Evolutionary conservation across 2,113 vertebrate species (phyloP).

Genomic region (Suricata suricatta): DNA sequence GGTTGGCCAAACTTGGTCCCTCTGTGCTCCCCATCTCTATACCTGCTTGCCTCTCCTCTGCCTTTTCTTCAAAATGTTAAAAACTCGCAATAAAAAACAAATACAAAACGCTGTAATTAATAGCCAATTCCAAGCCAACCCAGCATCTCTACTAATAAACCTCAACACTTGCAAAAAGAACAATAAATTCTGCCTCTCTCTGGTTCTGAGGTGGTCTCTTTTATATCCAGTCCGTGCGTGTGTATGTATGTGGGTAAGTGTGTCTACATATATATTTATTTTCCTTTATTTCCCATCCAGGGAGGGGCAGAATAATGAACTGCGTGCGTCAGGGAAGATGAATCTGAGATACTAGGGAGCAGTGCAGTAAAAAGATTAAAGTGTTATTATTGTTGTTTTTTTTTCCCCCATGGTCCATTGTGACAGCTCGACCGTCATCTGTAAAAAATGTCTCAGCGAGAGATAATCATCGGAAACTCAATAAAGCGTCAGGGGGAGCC

Average conservation of each 20-base stretch:
- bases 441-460: slow-evolving; percentile 94
- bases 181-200: slow-evolving; percentile 80
- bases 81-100: slow-evolving; percentile 69
- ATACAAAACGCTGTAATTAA: slow-evolving; percentile 66
- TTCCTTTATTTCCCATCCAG: slow-evolving; percentile 89
- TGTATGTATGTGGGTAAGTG: slow-evolving; percentile 79
- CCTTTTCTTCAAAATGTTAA: slow-evolving; percentile 73
- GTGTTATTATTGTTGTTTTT: slow-evolving; percentile 88
- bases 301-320: slow-evolving; percentile 89
- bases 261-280: slow-evolving; percentile 84
- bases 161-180: slow-evolving; percentile 80
- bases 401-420: slow-evolving; percentile 85
- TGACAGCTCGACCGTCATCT: slow-evolving; percentile 93
- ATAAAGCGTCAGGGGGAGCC: slow-evolving; percentile 98
- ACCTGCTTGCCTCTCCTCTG: slow-evolving; percentile 79
- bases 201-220: slow-evolving; percentile 76
- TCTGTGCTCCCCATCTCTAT: slow-evolving; percentile 60
- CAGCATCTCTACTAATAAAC: slow-evolving; percentile 79
- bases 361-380: slow-evolving; percentile 92
- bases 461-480: slow-evolving; percentile 99
- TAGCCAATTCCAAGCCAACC: slow-evolving; percentile 60
- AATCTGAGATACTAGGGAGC: slow-evolving; percentile 91
- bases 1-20: slow-evolving; percentile 53
- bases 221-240: slow-evolving; percentile 73
- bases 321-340: slow-evolving; percentile 91